Percentiles rank a stretch among this genome's conserved stretches.
phyloP scores from a whole-genome alignment of 2,797 vertebrate genomes.

The Hirundo rustica region DNA sequence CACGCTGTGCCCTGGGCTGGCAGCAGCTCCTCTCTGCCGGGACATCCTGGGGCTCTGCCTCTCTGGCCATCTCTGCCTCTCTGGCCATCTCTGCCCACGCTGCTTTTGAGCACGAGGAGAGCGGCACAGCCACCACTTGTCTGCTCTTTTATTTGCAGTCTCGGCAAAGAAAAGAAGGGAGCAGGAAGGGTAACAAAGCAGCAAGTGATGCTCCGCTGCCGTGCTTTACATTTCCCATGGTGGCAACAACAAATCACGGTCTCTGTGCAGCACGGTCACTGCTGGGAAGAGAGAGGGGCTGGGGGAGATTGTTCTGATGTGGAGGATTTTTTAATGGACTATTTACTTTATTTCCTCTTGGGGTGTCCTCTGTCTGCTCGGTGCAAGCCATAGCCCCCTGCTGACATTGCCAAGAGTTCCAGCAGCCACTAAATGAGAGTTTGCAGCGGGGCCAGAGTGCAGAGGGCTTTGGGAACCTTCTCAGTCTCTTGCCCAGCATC shows the following conservation, averaged over 20 bases:
- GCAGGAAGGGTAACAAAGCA: neutral
- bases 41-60: neutral
- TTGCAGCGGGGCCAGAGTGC: rapidly evolving
- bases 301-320: neutral
- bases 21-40: neutral
- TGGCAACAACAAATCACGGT: neutral
- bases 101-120: neutral
- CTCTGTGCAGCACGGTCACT: neutral
- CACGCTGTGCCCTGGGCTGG: rapidly evolving
- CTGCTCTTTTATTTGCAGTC: neutral
- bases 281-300: neutral
- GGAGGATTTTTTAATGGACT: neutral
- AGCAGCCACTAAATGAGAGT: neutral
- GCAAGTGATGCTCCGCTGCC: neutral
- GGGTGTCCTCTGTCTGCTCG: neutral
- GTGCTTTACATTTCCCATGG: neutral
- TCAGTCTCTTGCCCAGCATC: neutral
- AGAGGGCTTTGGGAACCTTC: neutral
- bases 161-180: neutral
- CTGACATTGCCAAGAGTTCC: neutral
- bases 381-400: neutral
- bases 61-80: neutral
- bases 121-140: neutral
- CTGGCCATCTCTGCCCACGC: neutral
- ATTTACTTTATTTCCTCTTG: neutral